phyloP scores from a whole-genome alignment of 2,113 vertebrate genomes.

The Paradoxurus hermaphroditus region DNA sequence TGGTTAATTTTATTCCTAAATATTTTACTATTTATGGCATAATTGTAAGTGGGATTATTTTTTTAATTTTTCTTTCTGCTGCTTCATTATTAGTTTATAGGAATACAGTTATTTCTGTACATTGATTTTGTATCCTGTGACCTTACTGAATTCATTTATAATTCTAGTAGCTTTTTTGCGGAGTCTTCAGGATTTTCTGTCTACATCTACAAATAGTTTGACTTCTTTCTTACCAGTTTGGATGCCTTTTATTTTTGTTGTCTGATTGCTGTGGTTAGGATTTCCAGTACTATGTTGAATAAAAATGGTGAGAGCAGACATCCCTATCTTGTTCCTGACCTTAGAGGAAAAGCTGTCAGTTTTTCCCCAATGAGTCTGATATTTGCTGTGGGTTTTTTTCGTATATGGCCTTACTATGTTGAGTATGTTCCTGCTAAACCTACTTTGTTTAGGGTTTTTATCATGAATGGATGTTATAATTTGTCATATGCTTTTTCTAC shows the following conservation, averaged over 20 bases:
- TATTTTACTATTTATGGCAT: background rate
- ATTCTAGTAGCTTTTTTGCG: background rate
- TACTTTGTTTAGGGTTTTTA: background rate
- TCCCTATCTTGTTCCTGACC: background rate
- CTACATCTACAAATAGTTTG: background rate
- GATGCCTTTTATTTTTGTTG: background rate
- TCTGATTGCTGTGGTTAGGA: background rate
- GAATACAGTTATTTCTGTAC: background rate
- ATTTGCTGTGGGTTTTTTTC: background rate
- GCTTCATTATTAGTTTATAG: background rate
- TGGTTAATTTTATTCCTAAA: background rate
- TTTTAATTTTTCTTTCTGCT: background rate
- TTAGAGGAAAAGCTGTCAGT: background rate
- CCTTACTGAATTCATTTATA: background rate
- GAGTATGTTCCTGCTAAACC: background rate
- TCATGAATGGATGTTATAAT: background rate
- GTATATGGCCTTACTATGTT: background rate
- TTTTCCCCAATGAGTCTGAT: background rate
- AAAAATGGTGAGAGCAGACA: background rate
- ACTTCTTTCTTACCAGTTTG: background rate
- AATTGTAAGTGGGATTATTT: background rate
- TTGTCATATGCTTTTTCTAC: background rate
- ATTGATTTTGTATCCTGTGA: background rate
- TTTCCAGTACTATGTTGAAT: background rate
- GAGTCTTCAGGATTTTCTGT: background rate